phyloP scores from a whole-genome alignment of 2,797 vertebrate genomes.

The Nannoperca australis region DNA sequence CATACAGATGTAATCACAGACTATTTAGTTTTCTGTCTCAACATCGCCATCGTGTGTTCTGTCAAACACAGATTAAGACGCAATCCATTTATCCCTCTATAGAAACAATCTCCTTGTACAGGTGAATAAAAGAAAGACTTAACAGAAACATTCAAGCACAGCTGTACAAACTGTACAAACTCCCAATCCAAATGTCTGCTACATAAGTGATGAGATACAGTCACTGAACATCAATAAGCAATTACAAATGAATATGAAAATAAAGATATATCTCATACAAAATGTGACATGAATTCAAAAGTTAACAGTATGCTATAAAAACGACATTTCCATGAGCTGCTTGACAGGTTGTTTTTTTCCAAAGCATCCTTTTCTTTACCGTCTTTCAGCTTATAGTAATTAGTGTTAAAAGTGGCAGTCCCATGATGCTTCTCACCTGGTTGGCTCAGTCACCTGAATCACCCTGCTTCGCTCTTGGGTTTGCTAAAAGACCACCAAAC shows the following conservation, averaged over 20 bases:
- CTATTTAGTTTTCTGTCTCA: slow-evolving; percentile 58
- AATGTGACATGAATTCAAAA: slow-evolving; percentile 1
- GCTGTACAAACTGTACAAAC: not conserved
- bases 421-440: slow-evolving; percentile 46
- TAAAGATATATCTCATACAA: not conserved
- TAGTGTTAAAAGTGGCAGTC: slow-evolving; percentile 62
- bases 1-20: slow-evolving; percentile 53
- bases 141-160: not conserved
- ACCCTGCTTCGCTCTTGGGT: slow-evolving; percentile 47
- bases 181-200: not conserved
- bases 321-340: not conserved
- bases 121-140: slow-evolving; percentile 16
- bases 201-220: not conserved
- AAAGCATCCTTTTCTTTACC: not conserved
- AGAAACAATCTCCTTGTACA: slow-evolving; percentile 1
- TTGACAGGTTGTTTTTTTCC: not conserved
- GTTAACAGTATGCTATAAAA: slow-evolving; percentile 1
- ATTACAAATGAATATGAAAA: not conserved
- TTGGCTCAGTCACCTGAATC: slow-evolving; percentile 60
- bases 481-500: slow-evolving; percentile 49
- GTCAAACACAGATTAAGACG: slow-evolving; percentile 11
- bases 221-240: not conserved
- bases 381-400: slow-evolving; percentile 46
- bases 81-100: slow-evolving; percentile 5
- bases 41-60: slow-evolving; percentile 85